A percentile compares a stretch with the other conserved stretches of the same genome.
phyloP scores from a whole-genome alignment of 2,888 invertebrate species.

The Archaeoteleia sp. region DNA sequence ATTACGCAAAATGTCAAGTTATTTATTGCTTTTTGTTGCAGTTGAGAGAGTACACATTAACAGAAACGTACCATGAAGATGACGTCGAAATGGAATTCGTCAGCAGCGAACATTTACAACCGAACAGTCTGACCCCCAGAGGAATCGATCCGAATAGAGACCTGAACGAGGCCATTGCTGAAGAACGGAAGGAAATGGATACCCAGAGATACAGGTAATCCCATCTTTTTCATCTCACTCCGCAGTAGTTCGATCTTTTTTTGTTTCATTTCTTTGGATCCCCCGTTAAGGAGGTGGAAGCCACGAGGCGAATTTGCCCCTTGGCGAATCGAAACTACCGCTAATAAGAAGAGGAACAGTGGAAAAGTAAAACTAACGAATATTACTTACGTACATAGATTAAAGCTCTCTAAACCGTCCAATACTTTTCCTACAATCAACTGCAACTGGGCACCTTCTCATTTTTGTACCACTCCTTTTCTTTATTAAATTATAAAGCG shows the following conservation, averaged over 20 bases:
- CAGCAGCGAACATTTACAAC: slow-evolving; percentile 68
- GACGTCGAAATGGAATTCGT: slow-evolving; percentile 77
- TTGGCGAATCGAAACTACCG: slow-evolving; percentile 29
- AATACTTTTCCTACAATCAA: not conserved
- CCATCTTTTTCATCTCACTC: slow-evolving; percentile 34
- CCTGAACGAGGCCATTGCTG: slow-evolving; percentile 87
- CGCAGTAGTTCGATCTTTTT: slow-evolving; percentile 12
- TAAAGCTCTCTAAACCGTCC: slow-evolving; percentile 1
- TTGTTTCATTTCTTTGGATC: slow-evolving; percentile 19
- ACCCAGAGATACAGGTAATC: slow-evolving; percentile 72
- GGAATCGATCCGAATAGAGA: slow-evolving; percentile 83
- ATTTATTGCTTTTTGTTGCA: slow-evolving; percentile 69
- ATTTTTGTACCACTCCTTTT: not conserved
- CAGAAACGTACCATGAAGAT: slow-evolving; percentile 91
- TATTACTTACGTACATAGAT: slow-evolving; percentile 21
- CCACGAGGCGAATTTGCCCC: slow-evolving; percentile 16
- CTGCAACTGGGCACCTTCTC: not conserved
- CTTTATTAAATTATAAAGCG: not conserved
- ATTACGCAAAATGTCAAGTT: slow-evolving; percentile 4
- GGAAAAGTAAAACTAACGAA: slow-evolving; percentile 19
- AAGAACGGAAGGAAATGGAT: slow-evolving; percentile 82
- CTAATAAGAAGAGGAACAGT: slow-evolving; percentile 27
- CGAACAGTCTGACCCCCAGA: slow-evolving; percentile 72
- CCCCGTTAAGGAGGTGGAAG: slow-evolving; percentile 12
- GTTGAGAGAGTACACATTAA: slow-evolving; percentile 91